phyloP scores from a whole-genome alignment of 2,888 invertebrate genomes.

The Brachyptera risi region DNA sequence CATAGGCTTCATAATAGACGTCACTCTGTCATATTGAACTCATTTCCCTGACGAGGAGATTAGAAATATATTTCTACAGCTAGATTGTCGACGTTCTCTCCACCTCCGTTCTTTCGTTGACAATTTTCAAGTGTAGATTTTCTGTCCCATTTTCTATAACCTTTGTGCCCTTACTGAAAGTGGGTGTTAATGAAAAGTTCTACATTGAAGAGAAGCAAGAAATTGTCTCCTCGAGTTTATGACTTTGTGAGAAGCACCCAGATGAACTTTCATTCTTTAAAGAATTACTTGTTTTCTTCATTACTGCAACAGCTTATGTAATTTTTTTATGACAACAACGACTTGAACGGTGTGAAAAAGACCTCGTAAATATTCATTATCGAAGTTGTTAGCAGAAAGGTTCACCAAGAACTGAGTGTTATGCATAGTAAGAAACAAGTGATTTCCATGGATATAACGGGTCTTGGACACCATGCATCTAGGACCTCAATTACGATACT shows the following conservation, averaged over 20 bases:
- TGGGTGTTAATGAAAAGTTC: slow-evolving; percentile 19
- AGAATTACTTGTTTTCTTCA: too few relatives aligned
- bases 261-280: too few relatives aligned
- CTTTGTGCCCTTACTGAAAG: neutral
- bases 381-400: too few relatives aligned
- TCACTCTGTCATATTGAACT: neutral
- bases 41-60: slow-evolving; percentile 5
- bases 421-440: too few relatives aligned
- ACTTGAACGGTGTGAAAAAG: too few relatives aligned
- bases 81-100: neutral
- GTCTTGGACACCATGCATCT: too few relatives aligned
- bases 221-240: neutral
- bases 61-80: neutral
- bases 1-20: neutral
- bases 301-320: too few relatives aligned
- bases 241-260: neutral
- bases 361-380: too few relatives aligned
- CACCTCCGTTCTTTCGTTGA: neutral
- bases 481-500: too few relatives aligned
- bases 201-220: neutral
- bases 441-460: too few relatives aligned
- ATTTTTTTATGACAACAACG: too few relatives aligned
- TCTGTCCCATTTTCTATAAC: neutral
- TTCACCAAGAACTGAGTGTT: too few relatives aligned
- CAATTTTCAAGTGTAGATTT: neutral